Base-by-base conservation (phyloP, 2,797 vertebrate species). In the Myoxocephalus aenaeus region DNA sequence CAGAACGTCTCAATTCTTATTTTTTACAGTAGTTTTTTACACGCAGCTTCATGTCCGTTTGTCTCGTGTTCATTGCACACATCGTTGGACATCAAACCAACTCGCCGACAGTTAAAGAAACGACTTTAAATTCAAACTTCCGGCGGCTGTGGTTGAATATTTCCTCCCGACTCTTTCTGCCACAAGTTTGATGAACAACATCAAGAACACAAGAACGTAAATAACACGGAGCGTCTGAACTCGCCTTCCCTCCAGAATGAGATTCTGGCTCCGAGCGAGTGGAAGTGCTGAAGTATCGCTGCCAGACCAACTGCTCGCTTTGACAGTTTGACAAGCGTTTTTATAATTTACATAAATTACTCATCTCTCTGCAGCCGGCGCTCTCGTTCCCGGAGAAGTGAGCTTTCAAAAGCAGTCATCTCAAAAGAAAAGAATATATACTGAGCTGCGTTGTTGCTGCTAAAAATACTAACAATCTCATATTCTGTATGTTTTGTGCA, bases 311-410 rank as follows among this genome's bases (percentile, higher is more conserved):
- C 48, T 2, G 42, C 38, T 48, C 2, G 13, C 32, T 70, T 51
- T 44, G 59, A 69, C 29, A 63, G 65, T 58, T 57, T 51, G 58
- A 74, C 42, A 65, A 15, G 48, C 40, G 51, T 74, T 44, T 1
- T n/a, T 25, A 22, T 51, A 1, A 7, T 34, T 58, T 44, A 27
- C 50, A 36, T 42, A n/a, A 50, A 32, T 73, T 18, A 57, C 18
- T 79, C 22, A 56, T 68, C 40, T 69, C 42, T 3, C 42, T 58
- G 51, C 6, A 51, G 17, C 57, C 7, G 7, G 7, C 40, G 22
- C 7, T 22, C 20, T 42, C 73, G 58, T 61, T 70, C 34, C 18
- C 57, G 34, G 4, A 62, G 34, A 40, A 51, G 22, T 4, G 13
- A 38, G 58, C 69, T 29, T 50, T 51, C 22, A 40, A 38, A 18